phyloP scores from a whole-genome alignment of 1,140 invertebrate species.

The Drosophila athabasca region DNA sequence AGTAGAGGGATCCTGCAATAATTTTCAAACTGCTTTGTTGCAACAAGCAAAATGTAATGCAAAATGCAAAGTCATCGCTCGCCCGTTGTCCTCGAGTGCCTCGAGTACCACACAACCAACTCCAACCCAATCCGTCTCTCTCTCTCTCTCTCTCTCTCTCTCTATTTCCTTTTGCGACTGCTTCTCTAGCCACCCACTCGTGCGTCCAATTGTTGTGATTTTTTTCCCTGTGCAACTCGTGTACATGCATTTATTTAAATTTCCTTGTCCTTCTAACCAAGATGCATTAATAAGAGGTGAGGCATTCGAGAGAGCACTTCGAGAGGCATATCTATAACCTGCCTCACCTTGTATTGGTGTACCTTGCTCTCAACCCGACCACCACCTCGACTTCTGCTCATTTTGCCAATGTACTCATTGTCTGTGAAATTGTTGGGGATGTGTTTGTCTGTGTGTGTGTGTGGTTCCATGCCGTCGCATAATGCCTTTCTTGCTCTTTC shows the following conservation, averaged over 20 bases:
- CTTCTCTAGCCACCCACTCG: slow-evolving; percentile 1
- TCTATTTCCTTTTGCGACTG: too few species aligned
- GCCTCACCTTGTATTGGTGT: slow-evolving; percentile 14
- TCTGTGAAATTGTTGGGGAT: slow-evolving; percentile 76
- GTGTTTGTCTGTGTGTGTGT: slow-evolving; percentile 29
- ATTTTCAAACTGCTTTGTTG: slow-evolving; percentile 78
- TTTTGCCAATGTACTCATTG: slow-evolving; percentile 79
- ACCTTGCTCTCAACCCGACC: background rate
- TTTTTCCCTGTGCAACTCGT: slow-evolving; percentile 47
- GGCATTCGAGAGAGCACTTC: too few species aligned
- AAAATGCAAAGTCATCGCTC: slow-evolving; percentile 78
- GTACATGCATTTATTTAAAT: slow-evolving; percentile 82
- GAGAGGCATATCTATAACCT: too few species aligned
- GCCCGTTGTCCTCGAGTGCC: slow-evolving; percentile 44
- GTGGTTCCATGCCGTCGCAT: slow-evolving; percentile 64
- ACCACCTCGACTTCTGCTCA: slow-evolving; percentile 32
- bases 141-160: background rate
- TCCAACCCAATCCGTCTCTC: too few species aligned
- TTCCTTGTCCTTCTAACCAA: slow-evolving; percentile 49
- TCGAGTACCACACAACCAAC: background rate
- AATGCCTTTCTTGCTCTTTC: slow-evolving; percentile 71
- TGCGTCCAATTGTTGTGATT: slow-evolving; percentile 55
- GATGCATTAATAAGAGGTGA: too few species aligned
- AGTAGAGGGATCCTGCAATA: slow-evolving; percentile 48
- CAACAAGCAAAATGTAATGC: slow-evolving; percentile 70